Base-by-base conservation (phyloP, 2,113 vertebrate genomes). In the Bubalus kerabau region DNA sequence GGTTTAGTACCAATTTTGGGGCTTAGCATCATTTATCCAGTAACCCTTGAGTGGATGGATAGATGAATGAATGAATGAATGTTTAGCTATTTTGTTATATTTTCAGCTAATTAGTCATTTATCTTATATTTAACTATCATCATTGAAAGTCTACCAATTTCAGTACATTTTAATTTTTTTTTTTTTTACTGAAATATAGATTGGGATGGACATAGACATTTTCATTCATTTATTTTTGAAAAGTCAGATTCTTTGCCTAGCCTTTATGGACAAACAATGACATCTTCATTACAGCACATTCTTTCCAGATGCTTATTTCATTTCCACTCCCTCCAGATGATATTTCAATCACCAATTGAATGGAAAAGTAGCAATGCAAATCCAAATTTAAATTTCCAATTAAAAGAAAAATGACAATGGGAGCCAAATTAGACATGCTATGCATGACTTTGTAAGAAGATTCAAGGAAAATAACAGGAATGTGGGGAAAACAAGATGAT, bases 291-390 rank as follows among this genome's bases (percentile, higher is more conserved):
- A 88, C 5, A 96, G 64, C 85, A 82, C 50, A 82, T 94, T 97
- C 96, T 96, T 98, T 97, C 87, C 92, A 98, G 95, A 96, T 96
- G 96, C 90, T 97, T 96, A 91, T 97, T 97, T 97, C 95, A 97
- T 97, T 96, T 94, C 87, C 50, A 64, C 57, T 46, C 60, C 32
- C 15, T 48, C 32, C 74, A 67, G 43, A 81, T 90, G 80, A 96
- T 95, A 97, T 94, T 97, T 98, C 96, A 86, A 97, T 92, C 62
- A 24, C 62, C 43, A 78, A 92, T 14, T 92, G 87, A 94, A 87
- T 87, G 30, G 71, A 93, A 98, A 98, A 92, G 84, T 80, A 97
- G 74, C 85, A 97, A 80, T 82, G 87, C 52, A 97, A 92, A 92
- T 90, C 95, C 94, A 97, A 96, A 97, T 97, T 98, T 98, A 97